These are phyloP conservation scores for Kryptolebias marmoratus DNA, from an alignment of 2,113 vertebrate species.

Conservation along the genomic window DNA sequence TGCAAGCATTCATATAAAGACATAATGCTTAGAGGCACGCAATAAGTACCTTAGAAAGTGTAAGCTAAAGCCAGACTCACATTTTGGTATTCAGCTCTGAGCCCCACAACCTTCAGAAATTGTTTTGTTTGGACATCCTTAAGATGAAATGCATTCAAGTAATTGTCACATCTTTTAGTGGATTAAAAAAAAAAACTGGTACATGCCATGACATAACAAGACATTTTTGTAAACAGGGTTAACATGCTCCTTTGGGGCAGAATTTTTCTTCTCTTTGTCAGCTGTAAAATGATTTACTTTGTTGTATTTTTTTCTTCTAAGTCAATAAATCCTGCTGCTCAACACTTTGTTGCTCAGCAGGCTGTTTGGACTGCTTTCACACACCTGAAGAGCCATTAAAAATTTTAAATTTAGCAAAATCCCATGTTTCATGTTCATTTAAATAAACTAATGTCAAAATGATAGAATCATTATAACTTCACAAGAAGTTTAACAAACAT, in stretches of 20 bases:
- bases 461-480: too few species aligned
- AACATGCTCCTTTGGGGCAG: not conserved
- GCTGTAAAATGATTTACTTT: not conserved
- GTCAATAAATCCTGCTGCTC: constrained; percentile 17
- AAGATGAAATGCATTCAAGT: constrained; percentile 7
- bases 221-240: constrained; percentile 2
- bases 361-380: constrained; percentile 3
- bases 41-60: not conserved
- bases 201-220: not conserved
- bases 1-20: not conserved
- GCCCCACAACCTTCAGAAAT: not conserved
- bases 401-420: not conserved
- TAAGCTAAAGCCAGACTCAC: not conserved
- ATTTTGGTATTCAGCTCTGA: constrained; percentile 10
- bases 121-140: constrained; percentile 4
- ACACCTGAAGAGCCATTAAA: constrained; percentile 5
- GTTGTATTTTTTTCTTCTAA: not conserved
- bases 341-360: not conserved
- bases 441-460: not conserved
- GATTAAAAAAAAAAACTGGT: constrained; percentile 1
- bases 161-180: not conserved
- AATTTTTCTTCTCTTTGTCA: constrained; percentile 2
- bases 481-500: too few species aligned
- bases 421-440: not conserved
- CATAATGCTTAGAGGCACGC: not conserved